Evolutionary conservation across 2,888 invertebrate genomes (phyloP).

Genomic region (Scaptomyza parva): DNA sequence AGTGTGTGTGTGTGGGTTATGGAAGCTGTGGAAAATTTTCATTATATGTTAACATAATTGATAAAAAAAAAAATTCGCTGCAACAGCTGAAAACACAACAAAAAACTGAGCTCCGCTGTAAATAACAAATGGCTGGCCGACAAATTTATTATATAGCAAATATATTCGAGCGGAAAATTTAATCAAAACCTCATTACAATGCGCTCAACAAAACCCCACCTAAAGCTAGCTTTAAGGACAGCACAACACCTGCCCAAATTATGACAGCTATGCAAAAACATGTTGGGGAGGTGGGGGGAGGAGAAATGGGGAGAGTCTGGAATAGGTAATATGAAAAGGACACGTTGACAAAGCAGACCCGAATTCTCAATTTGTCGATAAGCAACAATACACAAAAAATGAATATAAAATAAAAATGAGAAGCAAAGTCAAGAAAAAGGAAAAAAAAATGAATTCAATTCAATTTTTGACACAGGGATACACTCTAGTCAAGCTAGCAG

Average conservation of each 20-base stretch:
- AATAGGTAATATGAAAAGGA: constrained; percentile 14
- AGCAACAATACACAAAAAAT: not conserved
- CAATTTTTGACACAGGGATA: constrained; percentile 53
- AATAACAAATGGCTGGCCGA: constrained; percentile 27
- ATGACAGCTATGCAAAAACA: constrained; percentile 41
- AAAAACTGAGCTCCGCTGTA: constrained; percentile 11
- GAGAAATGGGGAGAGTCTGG: no score
- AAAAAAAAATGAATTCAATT: constrained; percentile 50
- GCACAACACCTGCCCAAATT: constrained; percentile 34
- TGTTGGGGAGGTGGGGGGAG: not conserved
- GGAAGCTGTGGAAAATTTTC: constrained; percentile 19
- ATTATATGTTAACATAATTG: constrained; percentile 54
- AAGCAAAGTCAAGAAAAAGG: constrained; percentile 9
- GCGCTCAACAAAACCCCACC: not conserved
- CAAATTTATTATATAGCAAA: constrained; percentile 39
- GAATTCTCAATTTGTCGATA: constrained; percentile 47
- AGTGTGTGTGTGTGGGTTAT: constrained; percentile 2
- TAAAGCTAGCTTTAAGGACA: constrained; percentile 1
- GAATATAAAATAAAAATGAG: not conserved
- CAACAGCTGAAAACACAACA: constrained; percentile 29
- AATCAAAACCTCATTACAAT: constrained; percentile 68
- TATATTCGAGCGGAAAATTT: constrained; percentile 64
- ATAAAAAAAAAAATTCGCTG: constrained; percentile 30
- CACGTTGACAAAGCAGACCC: constrained; percentile 31
- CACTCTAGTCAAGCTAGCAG: constrained; percentile 23